Evolutionary conservation across 2,888 invertebrate genomes (phyloP).

Genomic region (Ormyrus labotus): DNA sequence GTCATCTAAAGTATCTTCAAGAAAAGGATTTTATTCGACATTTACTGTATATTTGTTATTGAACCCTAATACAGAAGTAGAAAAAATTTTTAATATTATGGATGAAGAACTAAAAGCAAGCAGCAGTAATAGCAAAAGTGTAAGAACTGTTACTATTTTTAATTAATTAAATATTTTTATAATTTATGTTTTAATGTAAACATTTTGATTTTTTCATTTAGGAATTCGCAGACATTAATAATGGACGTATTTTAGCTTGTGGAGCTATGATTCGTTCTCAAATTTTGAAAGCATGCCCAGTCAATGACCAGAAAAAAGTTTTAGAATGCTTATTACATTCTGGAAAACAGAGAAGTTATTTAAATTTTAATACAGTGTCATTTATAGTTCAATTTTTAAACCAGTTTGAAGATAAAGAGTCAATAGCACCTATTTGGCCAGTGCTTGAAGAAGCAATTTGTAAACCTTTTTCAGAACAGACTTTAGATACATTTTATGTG

Average conservation of each 20-base stretch:
- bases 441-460: slow-evolving; percentile 79
- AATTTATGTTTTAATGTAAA: slow-evolving; percentile 14
- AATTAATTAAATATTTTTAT: not conserved
- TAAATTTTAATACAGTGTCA: slow-evolving; percentile 79
- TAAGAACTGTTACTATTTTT: slow-evolving; percentile 74
- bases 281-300: slow-evolving; percentile 77
- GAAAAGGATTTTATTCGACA: slow-evolving; percentile 83
- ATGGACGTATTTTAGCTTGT: slow-evolving; percentile 84
- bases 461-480: slow-evolving; percentile 81
- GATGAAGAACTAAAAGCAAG: slow-evolving; percentile 81
- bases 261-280: slow-evolving; percentile 84
- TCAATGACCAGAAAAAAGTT: slow-evolving; percentile 77
- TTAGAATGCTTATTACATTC: slow-evolving; percentile 77
- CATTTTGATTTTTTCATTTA: slow-evolving; percentile 65
- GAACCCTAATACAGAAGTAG: slow-evolving; percentile 76
- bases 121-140: slow-evolving; percentile 81
- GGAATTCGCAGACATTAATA: slow-evolving; percentile 86
- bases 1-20: slow-evolving; percentile 80
- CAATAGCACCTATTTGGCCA: slow-evolving; percentile 81
- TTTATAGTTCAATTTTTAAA: slow-evolving; percentile 81
- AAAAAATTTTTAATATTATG: slow-evolving; percentile 79
- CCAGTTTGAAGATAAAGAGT: slow-evolving; percentile 77
- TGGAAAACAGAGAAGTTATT: slow-evolving; percentile 81
- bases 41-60: slow-evolving; percentile 80
- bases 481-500: slow-evolving; percentile 81